Evolutionary conservation across 2,888 invertebrate species (phyloP).

Genomic region (Congeria kusceri): DNA sequence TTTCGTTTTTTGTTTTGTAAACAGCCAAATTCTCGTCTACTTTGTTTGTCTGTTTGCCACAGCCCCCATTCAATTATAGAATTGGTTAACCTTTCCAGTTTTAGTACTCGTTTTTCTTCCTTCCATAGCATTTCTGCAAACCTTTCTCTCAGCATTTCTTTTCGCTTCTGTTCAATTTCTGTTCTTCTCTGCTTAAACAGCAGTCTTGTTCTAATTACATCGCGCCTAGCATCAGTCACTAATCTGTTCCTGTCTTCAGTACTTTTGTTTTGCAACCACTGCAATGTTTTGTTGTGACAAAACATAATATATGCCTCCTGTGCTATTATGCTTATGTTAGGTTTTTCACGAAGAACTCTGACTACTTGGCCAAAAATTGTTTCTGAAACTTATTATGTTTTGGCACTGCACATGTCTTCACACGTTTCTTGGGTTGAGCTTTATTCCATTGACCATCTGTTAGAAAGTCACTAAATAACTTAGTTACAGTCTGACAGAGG

Average conservation of each 20-base stretch:
- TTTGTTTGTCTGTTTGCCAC: constrained; percentile 52
- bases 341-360: constrained; percentile 43
- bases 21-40: constrained; percentile 32
- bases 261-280: constrained; percentile 36
- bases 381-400: constrained; percentile 53
- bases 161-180: constrained; percentile 46
- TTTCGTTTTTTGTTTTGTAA: constrained; percentile 38
- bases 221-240: constrained; percentile 19
- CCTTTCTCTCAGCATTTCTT: constrained; percentile 26
- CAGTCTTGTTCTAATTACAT: constrained; percentile 4
- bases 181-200: constrained; percentile 38
- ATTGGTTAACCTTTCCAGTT: constrained; percentile 24
- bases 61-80: constrained; percentile 46
- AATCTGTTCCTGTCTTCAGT: constrained; percentile 24
- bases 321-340: constrained; percentile 35
- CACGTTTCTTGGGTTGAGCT: constrained; percentile 11
- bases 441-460: constrained; percentile 35
- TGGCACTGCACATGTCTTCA: constrained; percentile 23
- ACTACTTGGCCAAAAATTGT: constrained; percentile 48
- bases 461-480: constrained; percentile 40
- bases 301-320: constrained; percentile 41
- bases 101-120: constrained; percentile 24
- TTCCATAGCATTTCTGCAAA: constrained; percentile 23
- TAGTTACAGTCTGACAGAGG: constrained; percentile 20
- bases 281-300: constrained; percentile 43